A percentile compares a stretch with the other conserved stretches of the same genome.
Conservation (phyloP, 2,797 vertebrate species). For the Choloepus didactylus region DNA sequence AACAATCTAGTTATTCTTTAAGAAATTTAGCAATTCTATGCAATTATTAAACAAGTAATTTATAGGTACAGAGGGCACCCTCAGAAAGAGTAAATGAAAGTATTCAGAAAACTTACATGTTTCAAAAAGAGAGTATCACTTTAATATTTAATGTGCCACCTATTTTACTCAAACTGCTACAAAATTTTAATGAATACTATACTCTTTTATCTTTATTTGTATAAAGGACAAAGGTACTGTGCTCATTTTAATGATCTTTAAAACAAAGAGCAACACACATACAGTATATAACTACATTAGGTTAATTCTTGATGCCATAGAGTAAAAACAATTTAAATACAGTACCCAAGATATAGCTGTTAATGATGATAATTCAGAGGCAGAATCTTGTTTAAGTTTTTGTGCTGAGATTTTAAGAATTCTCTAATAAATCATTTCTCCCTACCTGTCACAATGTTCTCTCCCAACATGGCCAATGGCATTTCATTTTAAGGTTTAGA, state of each 20-base stretch:
- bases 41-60: background rate
- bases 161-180: constrained; percentile 21
- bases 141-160: background rate
- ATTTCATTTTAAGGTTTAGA: background rate
- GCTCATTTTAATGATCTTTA: background rate
- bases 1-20: background rate
- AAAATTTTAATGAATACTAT: background rate
- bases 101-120: background rate
- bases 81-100: constrained; percentile 17
- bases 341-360: background rate
- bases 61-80: background rate
- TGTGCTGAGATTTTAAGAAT: background rate
- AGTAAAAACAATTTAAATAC: background rate
- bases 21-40: background rate
- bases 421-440: background rate
- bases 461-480: background rate
- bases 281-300: background rate
- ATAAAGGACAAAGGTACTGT: background rate
- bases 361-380: background rate
- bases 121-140: background rate
- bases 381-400: background rate
- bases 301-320: background rate
- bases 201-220: background rate
- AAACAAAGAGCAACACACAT: background rate
- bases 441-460: background rate